Conservation (phyloP, 2,113 vertebrate species). For the Microtus pennsylvanicus region DNA sequence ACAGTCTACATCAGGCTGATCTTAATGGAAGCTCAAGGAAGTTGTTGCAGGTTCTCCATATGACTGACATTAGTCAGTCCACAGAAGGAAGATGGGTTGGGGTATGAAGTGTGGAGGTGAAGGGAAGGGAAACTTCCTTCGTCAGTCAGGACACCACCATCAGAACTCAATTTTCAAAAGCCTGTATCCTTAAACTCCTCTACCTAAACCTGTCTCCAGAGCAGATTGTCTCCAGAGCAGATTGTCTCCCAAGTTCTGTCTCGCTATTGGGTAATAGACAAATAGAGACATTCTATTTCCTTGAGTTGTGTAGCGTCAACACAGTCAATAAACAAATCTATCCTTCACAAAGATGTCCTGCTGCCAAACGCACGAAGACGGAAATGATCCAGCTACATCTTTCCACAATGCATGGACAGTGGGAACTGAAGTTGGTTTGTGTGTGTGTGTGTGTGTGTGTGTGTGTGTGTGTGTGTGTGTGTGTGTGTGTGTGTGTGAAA, state of each 20-base stretch:
- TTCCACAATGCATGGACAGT: neutral
- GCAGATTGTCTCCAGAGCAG: neutral
- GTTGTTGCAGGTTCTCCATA: constrained; percentile 52
- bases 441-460: neutral
- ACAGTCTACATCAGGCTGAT: constrained; percentile 48
- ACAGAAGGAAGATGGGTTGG: neutral
- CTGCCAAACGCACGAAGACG: neutral
- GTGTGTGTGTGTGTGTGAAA: too few relatives aligned
- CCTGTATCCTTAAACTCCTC: neutral
- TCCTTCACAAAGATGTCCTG: neutral
- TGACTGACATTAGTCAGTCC: neutral
- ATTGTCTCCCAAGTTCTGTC: neutral
- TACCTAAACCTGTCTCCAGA: neutral
- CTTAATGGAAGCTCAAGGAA: constrained; percentile 45
- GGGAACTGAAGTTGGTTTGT: neutral
- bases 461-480: too few relatives aligned
- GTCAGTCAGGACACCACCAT: neutral
- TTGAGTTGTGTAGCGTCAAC: neutral
- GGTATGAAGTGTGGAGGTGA: neutral
- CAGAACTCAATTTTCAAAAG: neutral
- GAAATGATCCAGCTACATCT: neutral
- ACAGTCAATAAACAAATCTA: neutral
- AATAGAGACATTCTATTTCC: neutral
- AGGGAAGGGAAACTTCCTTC: constrained; percentile 9
- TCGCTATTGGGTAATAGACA: neutral